Conservation (phyloP, 2,797 vertebrate genomes). For the Cossypha dichroa region DNA sequence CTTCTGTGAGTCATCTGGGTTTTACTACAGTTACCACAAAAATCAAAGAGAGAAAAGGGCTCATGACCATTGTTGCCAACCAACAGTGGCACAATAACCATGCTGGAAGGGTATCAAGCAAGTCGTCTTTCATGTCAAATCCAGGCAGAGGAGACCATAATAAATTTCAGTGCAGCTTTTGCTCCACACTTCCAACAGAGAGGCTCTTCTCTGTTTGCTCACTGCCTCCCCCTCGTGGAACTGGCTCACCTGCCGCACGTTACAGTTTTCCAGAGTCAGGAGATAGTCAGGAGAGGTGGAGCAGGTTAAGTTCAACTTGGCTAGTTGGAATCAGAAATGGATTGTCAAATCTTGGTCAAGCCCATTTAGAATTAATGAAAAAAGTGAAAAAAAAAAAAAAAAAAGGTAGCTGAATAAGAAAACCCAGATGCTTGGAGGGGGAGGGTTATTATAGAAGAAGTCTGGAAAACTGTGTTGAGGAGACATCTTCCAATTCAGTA, state of each 20-base stretch:
- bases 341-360: background rate
- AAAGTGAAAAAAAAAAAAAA: background rate
- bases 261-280: rapidly evolving
- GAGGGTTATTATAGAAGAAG: background rate
- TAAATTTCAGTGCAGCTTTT: background rate
- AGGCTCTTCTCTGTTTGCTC: background rate
- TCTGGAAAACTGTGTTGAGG: background rate
- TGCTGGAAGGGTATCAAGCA: background rate
- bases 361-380: background rate
- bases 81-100: rapidly evolving
- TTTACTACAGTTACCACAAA: background rate
- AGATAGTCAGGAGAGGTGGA: background rate
- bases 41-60: background rate
- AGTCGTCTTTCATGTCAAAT: background rate
- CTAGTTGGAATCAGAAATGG: background rate
- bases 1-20: background rate
- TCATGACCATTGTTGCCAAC: background rate
- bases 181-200: rapidly evolving
- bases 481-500: background rate
- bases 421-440: background rate
- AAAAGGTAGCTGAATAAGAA: background rate
- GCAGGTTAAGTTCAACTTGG: background rate
- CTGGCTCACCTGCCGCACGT: rapidly evolving
- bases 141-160: background rate
- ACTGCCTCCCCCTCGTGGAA: conserved; percentile 22